Conservation (phyloP, 2,113 vertebrate species). For the Urocolius indicus region DNA sequence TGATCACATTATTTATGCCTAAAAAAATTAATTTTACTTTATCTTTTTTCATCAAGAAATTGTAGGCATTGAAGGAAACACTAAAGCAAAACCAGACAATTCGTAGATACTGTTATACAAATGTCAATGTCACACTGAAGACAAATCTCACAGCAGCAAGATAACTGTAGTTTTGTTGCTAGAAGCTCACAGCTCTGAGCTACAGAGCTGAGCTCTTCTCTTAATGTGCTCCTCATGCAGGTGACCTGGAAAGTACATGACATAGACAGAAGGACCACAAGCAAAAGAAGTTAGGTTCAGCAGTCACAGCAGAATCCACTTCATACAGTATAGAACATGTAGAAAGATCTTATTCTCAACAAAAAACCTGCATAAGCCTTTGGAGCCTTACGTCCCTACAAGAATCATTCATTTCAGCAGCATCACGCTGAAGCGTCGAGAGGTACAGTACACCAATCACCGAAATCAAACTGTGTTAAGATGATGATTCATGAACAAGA, state of each 20-base stretch:
- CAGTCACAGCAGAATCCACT: not conserved
- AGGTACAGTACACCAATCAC: too few species aligned
- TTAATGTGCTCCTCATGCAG: not conserved
- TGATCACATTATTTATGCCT: not conserved
- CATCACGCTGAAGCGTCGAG: not conserved
- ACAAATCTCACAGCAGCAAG: not conserved
- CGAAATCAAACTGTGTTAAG: not conserved
- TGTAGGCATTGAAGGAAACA: not conserved
- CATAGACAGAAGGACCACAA: not conserved
- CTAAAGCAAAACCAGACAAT: not conserved
- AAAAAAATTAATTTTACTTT: not conserved
- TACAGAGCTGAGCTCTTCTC: not conserved
- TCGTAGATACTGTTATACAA: not conserved
- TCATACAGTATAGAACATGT: rapidly evolving
- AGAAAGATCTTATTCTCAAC: not conserved
- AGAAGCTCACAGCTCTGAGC: not conserved
- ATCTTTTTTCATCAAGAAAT: not conserved
- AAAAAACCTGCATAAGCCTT: not conserved
- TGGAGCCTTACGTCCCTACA: not conserved
- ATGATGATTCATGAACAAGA: not conserved
- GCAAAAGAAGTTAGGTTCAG: not conserved
- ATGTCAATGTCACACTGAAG: rapidly evolving
- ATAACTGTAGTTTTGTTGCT: not conserved
- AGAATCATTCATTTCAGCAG: not conserved
- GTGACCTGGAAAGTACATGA: not conserved